Conservation (phyloP, 2,888 invertebrate genomes). For the Macropis europaea region DNA sequence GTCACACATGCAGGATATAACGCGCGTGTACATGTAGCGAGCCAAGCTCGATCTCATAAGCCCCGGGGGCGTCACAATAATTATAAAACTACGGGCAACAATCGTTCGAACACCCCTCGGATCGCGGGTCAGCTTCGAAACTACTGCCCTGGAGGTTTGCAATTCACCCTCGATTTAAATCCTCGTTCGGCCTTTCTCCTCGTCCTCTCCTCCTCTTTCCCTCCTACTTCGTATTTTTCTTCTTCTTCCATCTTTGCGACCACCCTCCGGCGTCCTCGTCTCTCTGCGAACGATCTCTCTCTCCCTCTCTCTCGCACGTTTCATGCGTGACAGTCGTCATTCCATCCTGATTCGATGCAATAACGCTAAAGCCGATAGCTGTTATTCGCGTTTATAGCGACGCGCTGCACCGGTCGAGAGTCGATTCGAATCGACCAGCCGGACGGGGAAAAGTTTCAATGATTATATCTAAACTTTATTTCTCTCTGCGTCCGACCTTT, state of each 20-base stretch:
- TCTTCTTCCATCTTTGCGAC: slow-evolving; percentile 28
- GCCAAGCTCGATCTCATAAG: slow-evolving; percentile 62
- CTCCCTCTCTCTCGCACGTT: slow-evolving; percentile 10
- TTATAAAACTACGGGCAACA: slow-evolving; percentile 72
- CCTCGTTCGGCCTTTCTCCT: slow-evolving; percentile 46
- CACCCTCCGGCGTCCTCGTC: slow-evolving; percentile 6
- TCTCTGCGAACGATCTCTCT: slow-evolving; percentile 16
- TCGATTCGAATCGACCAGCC: not conserved
- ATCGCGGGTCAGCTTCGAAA: slow-evolving; percentile 57
- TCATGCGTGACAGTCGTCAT: slow-evolving; percentile 26
- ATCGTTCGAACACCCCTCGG: slow-evolving; percentile 58
- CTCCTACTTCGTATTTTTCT: slow-evolving; percentile 15
- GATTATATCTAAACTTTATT: slow-evolving; percentile 30
- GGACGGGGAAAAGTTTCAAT: slow-evolving; percentile 19
- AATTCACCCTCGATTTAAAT: slow-evolving; percentile 63
- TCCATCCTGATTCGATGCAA: slow-evolving; percentile 27
- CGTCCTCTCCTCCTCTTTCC: slow-evolving; percentile 23
- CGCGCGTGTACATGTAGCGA: slow-evolving; percentile 34
- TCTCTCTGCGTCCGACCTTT: not conserved
- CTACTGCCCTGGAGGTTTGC: slow-evolving; percentile 60
- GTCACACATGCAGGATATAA: slow-evolving; percentile 16
- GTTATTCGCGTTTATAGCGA: slow-evolving; percentile 7
- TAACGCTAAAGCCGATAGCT: slow-evolving; percentile 10
- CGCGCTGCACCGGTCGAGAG: slow-evolving; percentile 3
- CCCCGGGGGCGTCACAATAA: slow-evolving; percentile 73